Base-by-base conservation (phyloP, 2,113 vertebrate genomes). In the Pagrus major region DNA sequence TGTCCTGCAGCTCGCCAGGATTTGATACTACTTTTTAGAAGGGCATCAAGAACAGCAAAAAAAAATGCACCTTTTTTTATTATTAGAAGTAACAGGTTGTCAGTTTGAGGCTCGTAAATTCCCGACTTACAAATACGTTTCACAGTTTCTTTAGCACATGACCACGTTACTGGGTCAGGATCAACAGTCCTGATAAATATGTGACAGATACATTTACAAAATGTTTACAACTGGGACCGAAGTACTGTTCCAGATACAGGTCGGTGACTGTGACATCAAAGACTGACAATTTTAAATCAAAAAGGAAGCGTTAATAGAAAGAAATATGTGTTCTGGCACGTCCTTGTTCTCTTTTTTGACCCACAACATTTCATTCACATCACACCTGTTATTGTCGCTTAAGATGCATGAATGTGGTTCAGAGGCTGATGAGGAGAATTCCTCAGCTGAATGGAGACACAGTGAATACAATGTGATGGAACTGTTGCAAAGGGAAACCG, bases 391-490 rank as follows among this genome's bases (percentile, higher is more conserved):
- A 33, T 11, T 72, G 75, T 35, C 25, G 27, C 49, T 8, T 27
- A 46, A 10, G 8, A 75, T 49, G 29, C 52, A 41, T 64, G 49
- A 81, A 59, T 76, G 58, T 42, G 63, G 27, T 49, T 74, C 31
- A 33, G 39, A 71, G 64, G 37, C 54, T 41, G 61, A 79, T 74
- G 51, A 56, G 67, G 25, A 25, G 18, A 80, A 76, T 65, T 70
- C 15, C 4, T 79, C 37, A 60, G 61, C 9, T 73, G 67, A 63
- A 66, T 67, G 58, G 33, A 72, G 51, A 56, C 73, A 78, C 80
- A 59, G 35, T 10, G 5, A 85, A 79, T 42, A 23, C 29, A 46
- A 0, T 3, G 18, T 23, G 31, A 69, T 31, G 37, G 27, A 23
- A 52, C n/a, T 58, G 35, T 54, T 49, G 5, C 11, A 46, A n/a